Evolutionary conservation across 2,888 invertebrate species (phyloP), one percentile per base, ranked within the genome.

Genomic region (Amblyjoppa fuscipennis): DNA sequence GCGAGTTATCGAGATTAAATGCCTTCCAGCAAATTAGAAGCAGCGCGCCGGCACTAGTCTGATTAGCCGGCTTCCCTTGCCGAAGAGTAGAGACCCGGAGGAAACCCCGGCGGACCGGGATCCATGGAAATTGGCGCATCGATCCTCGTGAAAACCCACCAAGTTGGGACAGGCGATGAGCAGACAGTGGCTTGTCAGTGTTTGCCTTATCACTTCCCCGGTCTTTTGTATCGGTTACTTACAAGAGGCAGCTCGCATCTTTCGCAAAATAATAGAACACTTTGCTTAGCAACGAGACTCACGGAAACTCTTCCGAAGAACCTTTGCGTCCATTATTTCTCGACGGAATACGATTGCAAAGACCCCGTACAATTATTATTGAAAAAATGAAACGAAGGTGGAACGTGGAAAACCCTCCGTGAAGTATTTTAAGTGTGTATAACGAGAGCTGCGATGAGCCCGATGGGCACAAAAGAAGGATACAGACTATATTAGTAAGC

Each of bases 1-100:
- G 93, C 93, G 91, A 93, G 92, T 94, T 92, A 93, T 93, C 92
- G 91, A 93, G 93, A 93, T 93, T 93, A 93, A 94, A 93, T 93
- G 93, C 92, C 92, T 92, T 90, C 90, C 89, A 92, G 92, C 90
- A 91, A 93, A 93, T 93, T 92, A 93, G 93, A 92, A 93, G 90
- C 92, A 89, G 88, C 83, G 86, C 92, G 89, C 88, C 81, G 86
- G 89, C 90, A 90, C 90, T 90, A 91, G 91, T 90, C 92, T 92
- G 93, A 93, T 93, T 93, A 93, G 91, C 88, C 89, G 83, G 78
- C 69, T 75, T 75, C 84, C 68, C 81, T 45, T 53, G 56, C 71
- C 59, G 56, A 81, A 74, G 77, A 78, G 61, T 71, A 68, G 34
- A 51, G 38, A 66, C 25, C 59, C 56, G 75, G 53, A 61, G 70